Conservation (phyloP, 2,888 invertebrate genomes). For the Tubiluchus corallicola region DNA sequence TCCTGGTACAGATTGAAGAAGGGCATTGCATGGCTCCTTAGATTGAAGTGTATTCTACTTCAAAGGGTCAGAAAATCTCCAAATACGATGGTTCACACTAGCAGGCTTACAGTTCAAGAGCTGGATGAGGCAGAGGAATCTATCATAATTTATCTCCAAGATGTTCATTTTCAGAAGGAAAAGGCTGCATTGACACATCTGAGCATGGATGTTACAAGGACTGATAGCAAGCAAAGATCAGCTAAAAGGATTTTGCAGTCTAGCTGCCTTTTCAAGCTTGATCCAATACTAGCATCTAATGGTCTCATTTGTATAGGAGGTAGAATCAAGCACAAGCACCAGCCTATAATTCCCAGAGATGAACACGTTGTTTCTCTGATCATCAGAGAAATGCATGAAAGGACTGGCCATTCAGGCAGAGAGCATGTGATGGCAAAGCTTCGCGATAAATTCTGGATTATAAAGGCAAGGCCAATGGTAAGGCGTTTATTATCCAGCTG, state of each 20-base stretch:
- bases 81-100: too few relatives aligned
- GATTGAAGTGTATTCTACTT: not conserved
- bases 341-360: not conserved
- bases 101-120: not conserved
- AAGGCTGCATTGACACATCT: too few relatives aligned
- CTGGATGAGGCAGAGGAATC: slow-evolving; percentile 1
- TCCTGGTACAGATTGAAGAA: slow-evolving; percentile 6
- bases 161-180: too few relatives aligned
- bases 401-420: not conserved
- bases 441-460: not conserved
- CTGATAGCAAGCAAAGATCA: too few relatives aligned
- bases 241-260: too few relatives aligned
- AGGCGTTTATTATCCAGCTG: not conserved
- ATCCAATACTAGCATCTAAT: not conserved
- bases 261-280: not conserved
- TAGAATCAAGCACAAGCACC: not conserved
- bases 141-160: not conserved
- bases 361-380: not conserved
- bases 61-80: not conserved
- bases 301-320: slow-evolving; percentile 1
- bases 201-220: too few relatives aligned
- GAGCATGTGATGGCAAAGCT: not conserved
- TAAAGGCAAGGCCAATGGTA: not conserved
- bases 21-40: not conserved
- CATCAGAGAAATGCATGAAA: not conserved